phyloP scores from a whole-genome alignment of 2,113 vertebrate species.

The Natator depressus region DNA sequence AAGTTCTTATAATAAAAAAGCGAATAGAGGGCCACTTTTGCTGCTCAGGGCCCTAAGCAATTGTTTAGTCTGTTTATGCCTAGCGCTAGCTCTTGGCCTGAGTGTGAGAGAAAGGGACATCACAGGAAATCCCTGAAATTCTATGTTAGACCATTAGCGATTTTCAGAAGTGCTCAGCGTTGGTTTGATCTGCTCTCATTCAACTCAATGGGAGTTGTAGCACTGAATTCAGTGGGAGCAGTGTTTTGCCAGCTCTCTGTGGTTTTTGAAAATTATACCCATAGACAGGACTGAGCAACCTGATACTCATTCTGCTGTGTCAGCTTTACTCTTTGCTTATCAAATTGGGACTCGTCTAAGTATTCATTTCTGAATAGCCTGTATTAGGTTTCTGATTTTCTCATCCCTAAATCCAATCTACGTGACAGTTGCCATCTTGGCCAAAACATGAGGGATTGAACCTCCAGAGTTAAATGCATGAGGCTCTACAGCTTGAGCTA shows the following conservation, averaged over 20 bases:
- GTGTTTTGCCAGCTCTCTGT: not conserved
- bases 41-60: no score
- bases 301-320: not conserved
- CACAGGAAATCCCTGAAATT: not conserved
- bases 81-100: no score
- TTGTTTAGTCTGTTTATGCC: no score
- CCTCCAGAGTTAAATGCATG: not conserved
- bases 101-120: not conserved
- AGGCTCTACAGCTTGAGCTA: not conserved
- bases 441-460: not conserved
- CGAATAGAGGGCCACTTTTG: no score
- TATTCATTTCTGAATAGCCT: not conserved
- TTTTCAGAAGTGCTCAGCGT: not conserved
- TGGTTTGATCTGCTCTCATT: not conserved
- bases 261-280: not conserved
- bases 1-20: no score
- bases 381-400: not conserved
- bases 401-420: not conserved
- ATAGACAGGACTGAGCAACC: not conserved
- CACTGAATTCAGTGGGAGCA: not conserved
- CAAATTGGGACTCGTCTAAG: not conserved
- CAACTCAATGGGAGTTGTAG: not conserved
- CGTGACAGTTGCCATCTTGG: not conserved
- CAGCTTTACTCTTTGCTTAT: not conserved
- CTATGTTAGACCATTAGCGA: not conserved